phyloP scores from a whole-genome alignment of 2,113 vertebrate species.

The Irena cyanogastra region DNA sequence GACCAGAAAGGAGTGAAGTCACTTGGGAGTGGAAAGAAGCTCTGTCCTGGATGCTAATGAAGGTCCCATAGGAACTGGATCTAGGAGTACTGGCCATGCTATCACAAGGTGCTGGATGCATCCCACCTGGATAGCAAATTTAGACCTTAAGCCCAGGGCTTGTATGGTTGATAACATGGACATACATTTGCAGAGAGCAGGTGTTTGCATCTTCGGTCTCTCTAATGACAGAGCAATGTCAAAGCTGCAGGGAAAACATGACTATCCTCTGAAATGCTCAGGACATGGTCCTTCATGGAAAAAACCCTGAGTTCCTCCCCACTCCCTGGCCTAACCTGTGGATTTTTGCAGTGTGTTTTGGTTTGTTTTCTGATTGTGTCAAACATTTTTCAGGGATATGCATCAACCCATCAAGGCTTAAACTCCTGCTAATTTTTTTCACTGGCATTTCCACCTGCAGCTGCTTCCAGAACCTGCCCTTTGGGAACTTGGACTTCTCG shows the following conservation, averaged over 20 bases:
- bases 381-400: constrained; percentile 55
- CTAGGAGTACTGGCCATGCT: not conserved
- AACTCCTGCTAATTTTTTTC: constrained; percentile 56
- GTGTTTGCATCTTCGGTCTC: not conserved
- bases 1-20: not conserved
- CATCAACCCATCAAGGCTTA: constrained; percentile 31
- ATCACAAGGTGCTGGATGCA: not conserved
- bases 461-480: constrained; percentile 91
- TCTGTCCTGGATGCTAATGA: not conserved
- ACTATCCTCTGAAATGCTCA: not conserved
- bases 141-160: not conserved
- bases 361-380: not conserved
- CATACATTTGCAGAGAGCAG: not conserved
- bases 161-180: not conserved
- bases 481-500: constrained; percentile 83
- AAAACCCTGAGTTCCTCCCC: not conserved
- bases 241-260: not conserved
- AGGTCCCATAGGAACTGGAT: not conserved
- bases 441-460: constrained; percentile 87
- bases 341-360: not conserved
- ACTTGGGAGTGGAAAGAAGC: not conserved
- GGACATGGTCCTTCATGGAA: not conserved
- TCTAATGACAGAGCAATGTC: not conserved
- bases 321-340: not conserved
- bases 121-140: not conserved